Conservation (phyloP, 2,797 vertebrate species). For the Leptatherina wallacei region DNA sequence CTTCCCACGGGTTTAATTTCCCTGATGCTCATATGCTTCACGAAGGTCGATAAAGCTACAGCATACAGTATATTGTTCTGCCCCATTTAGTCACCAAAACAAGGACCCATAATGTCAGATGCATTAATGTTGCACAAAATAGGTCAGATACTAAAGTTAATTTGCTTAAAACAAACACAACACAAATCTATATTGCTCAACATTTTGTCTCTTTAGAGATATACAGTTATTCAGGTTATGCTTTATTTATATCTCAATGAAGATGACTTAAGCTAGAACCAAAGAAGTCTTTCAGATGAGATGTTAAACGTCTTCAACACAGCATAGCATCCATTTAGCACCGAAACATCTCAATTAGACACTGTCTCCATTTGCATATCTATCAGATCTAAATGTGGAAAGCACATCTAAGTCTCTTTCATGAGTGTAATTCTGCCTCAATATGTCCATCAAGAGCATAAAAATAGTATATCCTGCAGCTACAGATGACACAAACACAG, state of each 20-base stretch:
- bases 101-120: slow-evolving; percentile 23
- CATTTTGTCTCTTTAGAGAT: not conserved
- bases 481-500: slow-evolving; percentile 31
- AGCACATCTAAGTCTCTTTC: slow-evolving; percentile 14
- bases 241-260: not conserved
- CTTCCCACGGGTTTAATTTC: slow-evolving; percentile 44
- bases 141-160: slow-evolving; percentile 11
- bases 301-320: not conserved
- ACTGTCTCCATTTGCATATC: slow-evolving; percentile 30
- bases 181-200: not conserved
- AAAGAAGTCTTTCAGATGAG: not conserved
- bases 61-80: slow-evolving; percentile 30
- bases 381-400: slow-evolving; percentile 41
- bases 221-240: not conserved
- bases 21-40: slow-evolving; percentile 23
- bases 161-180: slow-evolving; percentile 24
- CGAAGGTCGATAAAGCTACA: slow-evolving; percentile 32
- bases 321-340: not conserved
- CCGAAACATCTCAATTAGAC: not conserved
- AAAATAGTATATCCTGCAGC: slow-evolving; percentile 23
- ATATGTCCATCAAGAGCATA: slow-evolving; percentile 5
- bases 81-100: slow-evolving; percentile 24
- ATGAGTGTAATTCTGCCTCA: slow-evolving; percentile 9
- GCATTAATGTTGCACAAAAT: slow-evolving; percentile 19
- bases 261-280: not conserved